phyloP scores from a whole-genome alignment of 2,113 vertebrate genomes.

The Turnix velox region DNA sequence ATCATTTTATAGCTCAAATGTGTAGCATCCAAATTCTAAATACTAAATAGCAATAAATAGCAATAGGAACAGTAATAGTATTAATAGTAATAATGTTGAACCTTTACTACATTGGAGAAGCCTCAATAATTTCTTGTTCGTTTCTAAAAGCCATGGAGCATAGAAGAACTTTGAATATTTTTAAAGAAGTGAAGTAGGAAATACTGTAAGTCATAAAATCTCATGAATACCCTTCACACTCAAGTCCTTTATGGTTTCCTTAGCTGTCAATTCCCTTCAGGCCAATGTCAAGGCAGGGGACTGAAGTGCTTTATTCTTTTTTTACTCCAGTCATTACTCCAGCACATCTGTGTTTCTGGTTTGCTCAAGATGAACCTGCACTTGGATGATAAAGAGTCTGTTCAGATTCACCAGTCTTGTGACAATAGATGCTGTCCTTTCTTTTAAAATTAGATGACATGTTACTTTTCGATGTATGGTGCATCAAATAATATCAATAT shows the following conservation, averaged over 20 bases:
- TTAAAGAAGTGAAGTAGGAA: not conserved
- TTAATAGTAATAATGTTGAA: no score
- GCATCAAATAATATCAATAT: not conserved
- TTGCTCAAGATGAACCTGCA: not conserved
- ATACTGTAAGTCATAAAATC: not conserved
- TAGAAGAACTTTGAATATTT: not conserved
- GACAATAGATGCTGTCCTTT: not conserved
- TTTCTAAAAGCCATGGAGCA: not conserved
- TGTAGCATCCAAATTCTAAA: not conserved
- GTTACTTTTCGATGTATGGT: fast-evolving
- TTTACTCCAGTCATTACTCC: not conserved
- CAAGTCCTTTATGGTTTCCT: not conserved
- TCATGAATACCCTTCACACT: no score
- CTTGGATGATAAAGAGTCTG: not conserved
- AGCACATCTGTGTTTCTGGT: not conserved
- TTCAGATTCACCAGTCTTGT: not conserved
- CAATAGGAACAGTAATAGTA: not conserved
- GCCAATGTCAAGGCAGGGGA: not conserved
- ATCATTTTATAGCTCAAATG: fast-evolving
- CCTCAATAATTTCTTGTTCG: not conserved
- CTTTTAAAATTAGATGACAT: not conserved
- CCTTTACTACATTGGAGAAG: not conserved
- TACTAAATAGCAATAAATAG: not conserved
- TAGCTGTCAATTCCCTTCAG: not conserved
- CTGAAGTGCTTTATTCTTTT: not conserved